Conservation (phyloP, 1,140 invertebrate species). For the Drosophila obscura region DNA sequence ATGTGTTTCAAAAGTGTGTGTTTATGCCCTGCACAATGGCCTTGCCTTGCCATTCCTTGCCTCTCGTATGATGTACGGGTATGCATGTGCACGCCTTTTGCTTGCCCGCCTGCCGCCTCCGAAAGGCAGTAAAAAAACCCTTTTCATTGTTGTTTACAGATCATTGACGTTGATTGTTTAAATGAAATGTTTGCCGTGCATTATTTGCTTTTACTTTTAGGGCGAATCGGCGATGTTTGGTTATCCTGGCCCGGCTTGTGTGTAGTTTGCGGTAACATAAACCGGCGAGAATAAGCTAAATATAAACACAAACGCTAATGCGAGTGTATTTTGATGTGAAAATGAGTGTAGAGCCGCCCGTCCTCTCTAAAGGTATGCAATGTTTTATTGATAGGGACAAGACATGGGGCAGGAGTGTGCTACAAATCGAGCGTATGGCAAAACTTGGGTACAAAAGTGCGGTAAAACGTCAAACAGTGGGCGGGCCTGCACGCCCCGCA, state of each 20-base stretch:
- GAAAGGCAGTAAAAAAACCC: constrained; percentile 52
- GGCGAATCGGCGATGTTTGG: not conserved
- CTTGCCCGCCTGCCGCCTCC: constrained; percentile 42
- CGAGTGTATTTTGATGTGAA: constrained; percentile 35
- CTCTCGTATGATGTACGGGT: constrained; percentile 53
- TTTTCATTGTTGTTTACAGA: constrained; percentile 82
- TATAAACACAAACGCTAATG: constrained; percentile 48
- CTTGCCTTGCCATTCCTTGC: constrained; percentile 19
- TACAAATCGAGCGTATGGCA: not conserved
- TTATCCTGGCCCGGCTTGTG: constrained; percentile 11
- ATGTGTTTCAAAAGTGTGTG: constrained; percentile 81
- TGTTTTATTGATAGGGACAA: constrained; percentile 72
- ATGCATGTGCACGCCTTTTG: constrained; percentile 70
- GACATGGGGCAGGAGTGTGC: constrained; percentile 31
- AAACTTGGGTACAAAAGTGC: not conserved
- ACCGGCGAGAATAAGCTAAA: constrained; percentile 60
- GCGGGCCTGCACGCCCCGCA: not conserved
- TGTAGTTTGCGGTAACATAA: constrained; percentile 64
- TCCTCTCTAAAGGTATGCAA: constrained; percentile 47
- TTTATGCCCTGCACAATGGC: constrained; percentile 73
- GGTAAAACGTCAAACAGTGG: not conserved
- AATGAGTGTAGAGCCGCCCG: constrained; percentile 28
- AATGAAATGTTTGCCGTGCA: constrained; percentile 81
- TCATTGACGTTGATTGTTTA: constrained; percentile 83
- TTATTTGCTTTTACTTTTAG: constrained; percentile 70